Evolutionary conservation across 1,140 invertebrate genomes (phyloP).

Genomic region (Pogonomyrmex californicus): DNA sequence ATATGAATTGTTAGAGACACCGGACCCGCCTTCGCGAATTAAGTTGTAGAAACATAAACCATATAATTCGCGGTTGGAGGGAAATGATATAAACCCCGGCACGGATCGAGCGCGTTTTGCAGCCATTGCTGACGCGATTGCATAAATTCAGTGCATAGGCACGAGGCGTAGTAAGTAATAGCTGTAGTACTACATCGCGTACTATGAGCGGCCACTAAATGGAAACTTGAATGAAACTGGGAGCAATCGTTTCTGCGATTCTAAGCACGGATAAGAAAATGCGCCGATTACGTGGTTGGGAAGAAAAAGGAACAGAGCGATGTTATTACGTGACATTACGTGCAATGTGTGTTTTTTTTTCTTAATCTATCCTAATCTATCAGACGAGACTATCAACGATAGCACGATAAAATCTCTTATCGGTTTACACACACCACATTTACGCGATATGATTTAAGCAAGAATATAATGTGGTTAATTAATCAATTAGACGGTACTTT

Average conservation of each 20-base stretch:
- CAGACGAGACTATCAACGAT: slow-evolving; percentile 35
- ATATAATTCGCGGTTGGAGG: background rate
- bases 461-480: background rate
- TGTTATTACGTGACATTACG: slow-evolving; percentile 71
- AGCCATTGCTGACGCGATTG: slow-evolving; percentile 76
- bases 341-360: slow-evolving; percentile 55
- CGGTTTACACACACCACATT: background rate
- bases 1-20: background rate
- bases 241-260: slow-evolving; percentile 76
- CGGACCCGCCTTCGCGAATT: background rate
- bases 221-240: slow-evolving; percentile 78
- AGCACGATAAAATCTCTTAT: slow-evolving; percentile 60
- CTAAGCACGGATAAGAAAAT: slow-evolving; percentile 76
- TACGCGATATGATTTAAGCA: background rate
- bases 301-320: slow-evolving; percentile 55
- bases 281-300: slow-evolving; percentile 69
- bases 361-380: slow-evolving; percentile 67
- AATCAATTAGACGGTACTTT: background rate
- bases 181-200: slow-evolving; percentile 73
- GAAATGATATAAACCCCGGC: slow-evolving; percentile 37
- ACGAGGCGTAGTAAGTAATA: slow-evolving; percentile 76
- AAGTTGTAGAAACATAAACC: background rate
- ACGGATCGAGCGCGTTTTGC: slow-evolving; percentile 60
- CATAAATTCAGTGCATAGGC: slow-evolving; percentile 76
- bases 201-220: slow-evolving; percentile 74